Evolutionary conservation across 2,888 invertebrate species (phyloP), one percentile per base, ranked within the genome.

Genomic region (Xylota segnis): DNA sequence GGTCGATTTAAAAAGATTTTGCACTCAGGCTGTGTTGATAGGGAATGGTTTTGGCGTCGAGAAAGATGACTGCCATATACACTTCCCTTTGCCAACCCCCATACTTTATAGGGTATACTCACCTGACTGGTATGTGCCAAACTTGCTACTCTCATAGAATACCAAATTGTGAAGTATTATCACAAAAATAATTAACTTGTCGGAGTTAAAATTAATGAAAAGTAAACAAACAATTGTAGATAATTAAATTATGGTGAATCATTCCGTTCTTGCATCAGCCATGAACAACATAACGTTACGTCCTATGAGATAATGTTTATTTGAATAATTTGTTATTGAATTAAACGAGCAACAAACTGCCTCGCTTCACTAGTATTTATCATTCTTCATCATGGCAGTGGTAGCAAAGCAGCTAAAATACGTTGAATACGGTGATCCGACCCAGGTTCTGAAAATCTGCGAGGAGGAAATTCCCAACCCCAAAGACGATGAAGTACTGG

Each of bases 391-490:
- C 89, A 91, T 91, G 90, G 88, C 90, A 0, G 74, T 90, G 3
- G 18, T 90, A 10, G 90, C 94, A 27, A 94, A 93, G 89, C 94
- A 95, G 88, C 91, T 97, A 27, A 91, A 95, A 16, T 97, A 96
- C 90, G 92, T 93, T 37, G 95, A 96, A 91, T 96, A 96, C 92
- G 98, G 98, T 12, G 97, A 98, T 89, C 98, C 98, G 5, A 89
- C 93, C 5, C 94, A 95, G 89, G 97, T 98, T 52, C 92, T 98
- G n/a, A 93, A 95, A 87, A 92, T 94, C 87, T 93, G 92, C 66
- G 94, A 95, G 89, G 92, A 93, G 56, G 89, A 93, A 77, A 90
- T 95, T 34, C 93, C 93, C 0, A 92, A 93, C 7, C 93, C 94
- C 0, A 93, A 94, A 77, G 92, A 93, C 76, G 94, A 94, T 61